Evolutionary conservation across 2,113 vertebrate genomes (phyloP).

Genomic region (Seriola dumerili): DNA sequence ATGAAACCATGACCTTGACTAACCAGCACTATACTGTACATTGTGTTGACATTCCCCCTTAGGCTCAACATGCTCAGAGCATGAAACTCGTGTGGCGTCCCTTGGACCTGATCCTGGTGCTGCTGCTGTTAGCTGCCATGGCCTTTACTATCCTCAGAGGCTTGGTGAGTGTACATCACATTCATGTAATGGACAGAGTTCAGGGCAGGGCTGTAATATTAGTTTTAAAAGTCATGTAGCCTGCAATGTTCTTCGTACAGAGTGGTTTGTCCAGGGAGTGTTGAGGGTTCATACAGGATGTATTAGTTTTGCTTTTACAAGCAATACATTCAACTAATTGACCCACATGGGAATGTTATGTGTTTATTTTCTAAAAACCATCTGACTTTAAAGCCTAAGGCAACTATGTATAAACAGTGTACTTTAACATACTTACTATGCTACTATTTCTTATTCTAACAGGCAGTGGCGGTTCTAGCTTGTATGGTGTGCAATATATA

Average conservation of each 20-base stretch:
- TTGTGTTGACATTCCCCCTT: neutral
- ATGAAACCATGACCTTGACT: neutral
- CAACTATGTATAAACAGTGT: neutral
- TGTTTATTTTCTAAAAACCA: neutral
- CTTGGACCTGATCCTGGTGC: slow-evolving; percentile 82
- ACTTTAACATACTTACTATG: neutral
- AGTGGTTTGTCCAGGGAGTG: neutral
- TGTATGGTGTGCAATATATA: no score
- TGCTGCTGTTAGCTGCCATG: slow-evolving; percentile 81
- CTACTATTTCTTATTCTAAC: neutral
- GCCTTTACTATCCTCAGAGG: slow-evolving; percentile 91
- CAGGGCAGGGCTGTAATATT: neutral
- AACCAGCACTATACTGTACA: neutral
- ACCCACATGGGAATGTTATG: neutral
- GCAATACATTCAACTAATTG: slow-evolving; percentile 1
- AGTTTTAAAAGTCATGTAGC: slow-evolving; percentile 7
- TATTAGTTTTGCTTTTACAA: neutral
- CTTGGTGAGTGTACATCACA: slow-evolving; percentile 84
- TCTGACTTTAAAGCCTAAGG: neutral
- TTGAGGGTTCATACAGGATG: neutral
- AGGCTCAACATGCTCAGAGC: slow-evolving; percentile 87
- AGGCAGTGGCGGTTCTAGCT: neutral
- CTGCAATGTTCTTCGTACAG: neutral
- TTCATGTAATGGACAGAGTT: neutral
- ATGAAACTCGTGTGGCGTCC: slow-evolving; percentile 87